Conservation (phyloP, 2,888 invertebrate genomes). For the Plagodis dolabraria region DNA sequence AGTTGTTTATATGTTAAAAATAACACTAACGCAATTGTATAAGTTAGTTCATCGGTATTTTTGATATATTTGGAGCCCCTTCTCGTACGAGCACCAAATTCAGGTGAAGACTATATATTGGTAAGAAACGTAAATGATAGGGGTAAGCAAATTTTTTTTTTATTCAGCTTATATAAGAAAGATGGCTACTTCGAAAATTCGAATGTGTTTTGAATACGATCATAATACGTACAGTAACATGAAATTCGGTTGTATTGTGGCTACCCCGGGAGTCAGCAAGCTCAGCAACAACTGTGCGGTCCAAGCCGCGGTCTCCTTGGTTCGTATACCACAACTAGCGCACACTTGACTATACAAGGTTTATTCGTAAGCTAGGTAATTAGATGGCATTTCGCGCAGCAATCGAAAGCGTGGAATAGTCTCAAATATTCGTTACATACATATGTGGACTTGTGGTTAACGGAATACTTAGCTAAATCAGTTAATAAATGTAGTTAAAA, state of each 20-base stretch:
- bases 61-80: slow-evolving; percentile 3
- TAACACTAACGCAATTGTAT: neutral
- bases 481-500: neutral
- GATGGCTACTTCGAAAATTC: too few species aligned
- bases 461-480: neutral
- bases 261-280: neutral
- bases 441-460: neutral
- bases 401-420: slow-evolving; percentile 5
- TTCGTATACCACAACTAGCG: neutral
- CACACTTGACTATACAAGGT: slow-evolving; percentile 1
- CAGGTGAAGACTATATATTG: neutral
- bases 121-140: slow-evolving; percentile 3
- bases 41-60: neutral
- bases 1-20: slow-evolving; percentile 10
- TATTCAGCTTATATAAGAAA: too few species aligned
- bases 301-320: too few species aligned
- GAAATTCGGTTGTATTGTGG: neutral
- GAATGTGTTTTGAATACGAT: neutral
- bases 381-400: slow-evolving; percentile 1
- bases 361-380: slow-evolving; percentile 1
- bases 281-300: slow-evolving; percentile 5
- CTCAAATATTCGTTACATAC: neutral
- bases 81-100: slow-evolving; percentile 3
- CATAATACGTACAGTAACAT: slow-evolving; percentile 6
- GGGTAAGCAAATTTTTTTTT: neutral